Evolutionary conservation across 2,113 vertebrate genomes (phyloP), one percentile per base, ranked within the genome.

Genomic region (Megalops atlanticus): DNA sequence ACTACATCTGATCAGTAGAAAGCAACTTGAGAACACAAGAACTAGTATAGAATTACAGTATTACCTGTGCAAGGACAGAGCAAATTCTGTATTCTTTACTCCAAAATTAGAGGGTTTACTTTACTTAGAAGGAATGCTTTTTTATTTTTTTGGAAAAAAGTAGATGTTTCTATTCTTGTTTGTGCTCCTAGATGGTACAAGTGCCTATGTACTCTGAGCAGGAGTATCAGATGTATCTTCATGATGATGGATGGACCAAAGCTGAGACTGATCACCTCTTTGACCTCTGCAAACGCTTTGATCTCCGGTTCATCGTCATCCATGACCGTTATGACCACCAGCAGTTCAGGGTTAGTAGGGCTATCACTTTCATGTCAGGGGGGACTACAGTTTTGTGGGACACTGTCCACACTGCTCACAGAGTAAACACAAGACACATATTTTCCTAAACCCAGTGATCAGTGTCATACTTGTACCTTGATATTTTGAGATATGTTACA

Each of bases 291-390:
- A 97, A 97, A 78, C 96, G 96, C 31, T 99, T 99, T 58, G 98
- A 99, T 87, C 91, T 99, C 41, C 96, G 98, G 79, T 99, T 98
- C 0, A 91, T 98, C 12, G 95, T 99, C 80, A 95, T 99, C 82
- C 97, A 98, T 0, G 98, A 99, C 85, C 97, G 98, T 77, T 99
- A 98, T 0, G 97, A 99, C 89, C 95, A 98, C 91, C 98, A 99
- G 89, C 97, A 98, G 89, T 98, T 97, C 92, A 97, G 97, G 94
- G 98, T 99, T 91, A 96, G 92, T 45, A 14, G 14, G 43, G 43
- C 38, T 52, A 35, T 38, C 31, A 40, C 14, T 72, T 47, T 58
- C 21, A 58, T 58, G 24, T 58, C 52, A 58, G 52, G 24, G n/a
- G n/a, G n/a, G n/a, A n/a, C 0, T n/a, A 58, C 52, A 27, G 24